Evolutionary conservation across 2,113 vertebrate genomes (phyloP).

Genomic region (Collichthys lucidus): DNA sequence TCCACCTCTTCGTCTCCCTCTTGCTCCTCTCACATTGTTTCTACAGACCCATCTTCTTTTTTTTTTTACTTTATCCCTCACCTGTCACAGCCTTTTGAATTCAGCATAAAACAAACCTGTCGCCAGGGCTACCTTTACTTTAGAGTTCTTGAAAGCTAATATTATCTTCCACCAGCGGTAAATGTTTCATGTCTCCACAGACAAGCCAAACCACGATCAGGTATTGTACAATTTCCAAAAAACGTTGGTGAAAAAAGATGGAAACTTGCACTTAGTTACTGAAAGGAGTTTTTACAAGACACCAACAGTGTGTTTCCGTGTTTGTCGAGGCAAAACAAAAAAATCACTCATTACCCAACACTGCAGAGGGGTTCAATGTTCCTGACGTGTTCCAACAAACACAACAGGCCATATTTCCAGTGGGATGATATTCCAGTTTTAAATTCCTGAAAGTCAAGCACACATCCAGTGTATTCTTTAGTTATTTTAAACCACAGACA

Average conservation of each 20-base stretch:
- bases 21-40: background rate
- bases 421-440: background rate
- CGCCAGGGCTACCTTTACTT: background rate
- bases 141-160: background rate
- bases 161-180: conserved; percentile 5
- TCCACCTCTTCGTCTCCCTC: background rate
- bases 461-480: background rate
- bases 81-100: background rate
- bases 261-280: conserved; percentile 3
- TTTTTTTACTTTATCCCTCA: background rate
- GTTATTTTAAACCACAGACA: conserved; percentile 22
- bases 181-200: background rate
- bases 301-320: conserved; percentile 1
- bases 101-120: background rate
- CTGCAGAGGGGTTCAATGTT: background rate
- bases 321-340: background rate
- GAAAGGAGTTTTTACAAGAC: conserved; percentile 19
- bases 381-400: background rate
- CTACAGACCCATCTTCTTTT: background rate
- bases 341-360: background rate
- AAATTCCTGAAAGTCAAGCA: conserved; percentile 16
- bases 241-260: background rate
- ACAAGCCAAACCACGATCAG: conserved; percentile 8
- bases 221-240: background rate
- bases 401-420: conserved; percentile 2